Evolutionary conservation across 23 tunicate genomes (phyloP).

Genomic region (Ascidia mentula): DNA sequence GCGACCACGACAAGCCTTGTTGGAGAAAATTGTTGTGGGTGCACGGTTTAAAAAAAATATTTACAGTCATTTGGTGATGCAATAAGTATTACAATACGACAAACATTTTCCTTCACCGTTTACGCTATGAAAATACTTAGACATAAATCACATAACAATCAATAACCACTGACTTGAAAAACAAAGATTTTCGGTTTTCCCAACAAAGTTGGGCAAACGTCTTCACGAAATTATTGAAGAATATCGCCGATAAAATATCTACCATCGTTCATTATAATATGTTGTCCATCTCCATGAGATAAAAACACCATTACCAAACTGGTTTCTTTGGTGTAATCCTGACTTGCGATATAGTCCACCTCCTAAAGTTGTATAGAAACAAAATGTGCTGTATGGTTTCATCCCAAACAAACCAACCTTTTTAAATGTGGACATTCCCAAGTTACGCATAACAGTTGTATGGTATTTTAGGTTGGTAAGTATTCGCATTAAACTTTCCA

Average conservation of each 20-base stretch:
- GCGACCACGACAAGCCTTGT: not conserved
- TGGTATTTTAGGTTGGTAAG: too few species aligned
- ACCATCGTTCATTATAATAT: not conserved
- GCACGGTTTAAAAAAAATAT: too few species aligned
- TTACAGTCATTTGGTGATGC: too few species aligned
- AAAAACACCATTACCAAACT: not conserved
- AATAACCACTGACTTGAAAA: not conserved
- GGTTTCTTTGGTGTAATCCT: not conserved
- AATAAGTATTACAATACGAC: too few species aligned
- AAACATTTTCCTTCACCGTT: not conserved
- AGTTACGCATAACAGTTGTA: too few species aligned
- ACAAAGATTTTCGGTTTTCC: not conserved
- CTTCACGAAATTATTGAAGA: not conserved
- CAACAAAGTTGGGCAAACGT: not conserved
- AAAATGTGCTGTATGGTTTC: too few species aligned
- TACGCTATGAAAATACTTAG: not conserved
- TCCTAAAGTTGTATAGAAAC: too few species aligned
- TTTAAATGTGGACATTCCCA: too few species aligned
- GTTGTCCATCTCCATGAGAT: not conserved
- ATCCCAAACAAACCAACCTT: too few species aligned
- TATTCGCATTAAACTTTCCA: not conserved
- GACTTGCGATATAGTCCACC: not conserved
- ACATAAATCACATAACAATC: not conserved
- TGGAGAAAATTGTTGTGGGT: not conserved
- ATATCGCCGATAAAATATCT: not conserved